Conservation (phyloP, 2,797 vertebrate species). For the Micrastur ruficollis region DNA sequence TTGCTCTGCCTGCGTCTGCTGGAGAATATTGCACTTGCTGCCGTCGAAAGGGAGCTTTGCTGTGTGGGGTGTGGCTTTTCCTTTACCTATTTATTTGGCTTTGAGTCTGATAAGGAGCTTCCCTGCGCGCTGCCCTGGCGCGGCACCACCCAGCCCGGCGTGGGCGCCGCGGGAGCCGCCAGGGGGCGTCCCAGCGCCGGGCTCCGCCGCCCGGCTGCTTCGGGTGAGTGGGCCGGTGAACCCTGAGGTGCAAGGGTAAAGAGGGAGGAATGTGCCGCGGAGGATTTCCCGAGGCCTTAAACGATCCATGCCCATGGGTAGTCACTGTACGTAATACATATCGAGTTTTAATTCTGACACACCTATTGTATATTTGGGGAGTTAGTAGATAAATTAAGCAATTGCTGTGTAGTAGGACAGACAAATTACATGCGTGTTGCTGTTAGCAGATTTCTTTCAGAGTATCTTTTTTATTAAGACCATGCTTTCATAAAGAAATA, state of each 20-base stretch:
- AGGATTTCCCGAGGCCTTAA: not conserved
- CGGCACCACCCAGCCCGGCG: not conserved
- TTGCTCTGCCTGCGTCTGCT: not conserved
- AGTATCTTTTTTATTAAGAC: not conserved
- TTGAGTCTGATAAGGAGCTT: no score
- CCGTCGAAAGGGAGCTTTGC: not conserved
- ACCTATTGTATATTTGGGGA: not conserved
- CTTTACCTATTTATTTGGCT: not conserved
- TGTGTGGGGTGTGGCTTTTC: not conserved
- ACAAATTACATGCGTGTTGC: fast-evolving
- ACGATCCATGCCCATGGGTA: not conserved
- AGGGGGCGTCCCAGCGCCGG: not conserved
- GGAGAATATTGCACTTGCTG: not conserved
- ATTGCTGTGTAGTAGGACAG: not conserved
- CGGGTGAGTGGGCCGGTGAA: not conserved
- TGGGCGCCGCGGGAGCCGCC: not conserved
- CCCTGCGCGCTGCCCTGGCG: not conserved
- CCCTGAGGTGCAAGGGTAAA: fast-evolving
- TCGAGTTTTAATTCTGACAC: not conserved
- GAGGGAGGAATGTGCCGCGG: not conserved
- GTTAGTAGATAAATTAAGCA: not conserved
- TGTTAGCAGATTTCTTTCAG: not conserved
- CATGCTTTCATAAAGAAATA: not conserved
- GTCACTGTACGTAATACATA: not conserved
- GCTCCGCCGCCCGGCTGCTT: not conserved